A percentile compares a stretch with the other conserved stretches of the same genome.
phyloP scores from a whole-genome alignment of 2,113 vertebrate species.

The Triplophysa rosa region DNA sequence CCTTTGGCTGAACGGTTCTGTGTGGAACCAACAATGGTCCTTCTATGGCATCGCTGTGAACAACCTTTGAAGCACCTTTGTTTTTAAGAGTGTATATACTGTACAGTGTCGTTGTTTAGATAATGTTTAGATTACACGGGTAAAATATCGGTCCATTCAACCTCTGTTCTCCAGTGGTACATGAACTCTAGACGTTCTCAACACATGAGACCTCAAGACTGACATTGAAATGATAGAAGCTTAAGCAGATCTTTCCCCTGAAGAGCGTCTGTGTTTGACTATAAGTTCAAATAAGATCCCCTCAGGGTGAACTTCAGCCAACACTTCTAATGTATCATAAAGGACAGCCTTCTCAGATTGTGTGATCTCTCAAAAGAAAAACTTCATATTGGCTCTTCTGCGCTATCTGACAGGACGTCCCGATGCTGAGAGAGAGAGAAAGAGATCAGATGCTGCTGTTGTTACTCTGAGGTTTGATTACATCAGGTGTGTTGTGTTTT shows the following conservation, averaged over 20 bases:
- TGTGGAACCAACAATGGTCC: no score
- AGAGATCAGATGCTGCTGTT: background rate
- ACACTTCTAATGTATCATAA: background rate
- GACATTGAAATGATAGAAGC: background rate
- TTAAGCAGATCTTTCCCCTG: background rate
- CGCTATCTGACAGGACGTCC: background rate
- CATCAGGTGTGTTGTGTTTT: conserved; percentile 12
- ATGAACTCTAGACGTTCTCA: background rate
- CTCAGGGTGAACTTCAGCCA: background rate
- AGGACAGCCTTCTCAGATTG: background rate
- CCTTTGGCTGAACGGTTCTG: no score
- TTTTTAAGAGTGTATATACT: no score
- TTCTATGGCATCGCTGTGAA: no score
- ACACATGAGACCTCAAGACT: background rate
- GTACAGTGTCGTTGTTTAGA: no score
- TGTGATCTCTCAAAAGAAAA: background rate
- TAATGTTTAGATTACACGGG: no score
- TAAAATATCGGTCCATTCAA: background rate
- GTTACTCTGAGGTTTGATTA: background rate
- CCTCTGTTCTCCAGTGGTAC: background rate
- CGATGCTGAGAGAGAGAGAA: background rate
- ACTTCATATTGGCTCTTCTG: background rate
- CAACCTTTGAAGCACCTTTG: no score
- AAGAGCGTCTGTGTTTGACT: conserved; percentile 3
- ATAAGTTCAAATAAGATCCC: conserved; percentile 11